These are phyloP conservation scores for Machimus atricapillus DNA, from an alignment of 2,888 invertebrate species.

Conservation along the genomic window DNA sequence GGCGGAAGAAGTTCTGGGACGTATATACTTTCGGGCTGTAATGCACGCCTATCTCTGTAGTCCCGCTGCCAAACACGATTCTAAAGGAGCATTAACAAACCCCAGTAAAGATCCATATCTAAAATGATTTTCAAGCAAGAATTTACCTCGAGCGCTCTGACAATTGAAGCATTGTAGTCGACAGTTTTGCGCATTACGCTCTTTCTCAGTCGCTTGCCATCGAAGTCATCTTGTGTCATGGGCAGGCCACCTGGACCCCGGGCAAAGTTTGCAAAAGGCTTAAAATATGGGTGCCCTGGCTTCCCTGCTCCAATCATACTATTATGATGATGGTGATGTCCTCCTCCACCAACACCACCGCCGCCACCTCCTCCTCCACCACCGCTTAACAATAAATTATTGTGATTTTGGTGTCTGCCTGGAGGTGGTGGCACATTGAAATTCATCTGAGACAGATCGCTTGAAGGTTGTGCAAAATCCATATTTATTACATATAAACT, in stretches of 20 bases:
- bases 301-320: conserved; percentile 58
- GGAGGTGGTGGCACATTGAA: conserved; percentile 55
- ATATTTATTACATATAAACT: conserved; percentile 43
- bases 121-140: conserved; percentile 39
- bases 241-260: conserved; percentile 64
- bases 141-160: conserved; percentile 85
- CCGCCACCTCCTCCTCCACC: conserved; percentile 49
- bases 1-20: conserved; percentile 93
- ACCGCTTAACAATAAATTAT: conserved; percentile 40
- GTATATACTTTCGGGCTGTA: conserved; percentile 96
- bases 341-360: conserved; percentile 44
- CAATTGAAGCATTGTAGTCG: conserved; percentile 95
- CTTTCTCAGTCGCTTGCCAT: conserved; percentile 94
- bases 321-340: conserved; percentile 54
- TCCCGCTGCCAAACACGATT: conserved; percentile 96
- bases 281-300: conserved; percentile 60
- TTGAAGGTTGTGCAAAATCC: conserved; percentile 53
- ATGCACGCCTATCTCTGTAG: conserved; percentile 82
- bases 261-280: conserved; percentile 60
- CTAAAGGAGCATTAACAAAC: conserved; percentile 60
- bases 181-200: conserved; percentile 98
- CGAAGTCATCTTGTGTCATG: conserved; percentile 88
- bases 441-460: conserved; percentile 56
- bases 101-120: not conserved
- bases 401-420: conserved; percentile 40